A percentile compares a stretch with the other conserved stretches of the same genome.
phyloP scores from a whole-genome alignment of 2,797 vertebrate species.

The Rhinatrema bivittatum region DNA sequence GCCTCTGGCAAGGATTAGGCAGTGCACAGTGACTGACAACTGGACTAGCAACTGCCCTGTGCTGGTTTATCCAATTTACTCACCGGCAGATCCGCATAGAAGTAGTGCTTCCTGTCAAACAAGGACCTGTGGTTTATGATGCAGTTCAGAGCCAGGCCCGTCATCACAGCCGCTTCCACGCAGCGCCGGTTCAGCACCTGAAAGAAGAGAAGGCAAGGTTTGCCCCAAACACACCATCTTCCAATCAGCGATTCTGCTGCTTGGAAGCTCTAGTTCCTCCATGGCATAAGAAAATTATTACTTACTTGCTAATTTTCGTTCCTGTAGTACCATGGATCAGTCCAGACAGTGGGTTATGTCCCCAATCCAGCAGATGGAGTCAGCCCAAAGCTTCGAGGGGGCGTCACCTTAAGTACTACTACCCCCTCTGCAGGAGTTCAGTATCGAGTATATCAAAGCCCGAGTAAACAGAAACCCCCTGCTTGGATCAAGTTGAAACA shows the following conservation, averaged over 20 bases:
- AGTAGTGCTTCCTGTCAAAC: constrained; percentile 98
- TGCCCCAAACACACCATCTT: constrained; percentile 29
- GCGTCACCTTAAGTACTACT: too few relatives aligned
- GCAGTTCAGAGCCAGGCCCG: constrained; percentile 85
- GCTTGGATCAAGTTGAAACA: too few relatives aligned
- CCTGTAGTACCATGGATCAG: too few relatives aligned
- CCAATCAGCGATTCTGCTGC: constrained; percentile 10
- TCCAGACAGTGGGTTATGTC: too few relatives aligned
- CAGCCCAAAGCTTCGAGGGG: too few relatives aligned
- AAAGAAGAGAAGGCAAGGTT: constrained; percentile 37
- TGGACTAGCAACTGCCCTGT: constrained; percentile 2
- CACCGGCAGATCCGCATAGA: constrained; percentile 95
- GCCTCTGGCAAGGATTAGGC: constrained; percentile 24
- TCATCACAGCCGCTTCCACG: constrained; percentile 92
- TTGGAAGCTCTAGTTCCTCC: constrained; percentile 19
- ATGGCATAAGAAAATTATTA: too few relatives aligned
- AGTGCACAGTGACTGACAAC: constrained; percentile 16
- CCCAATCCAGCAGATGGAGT: too few relatives aligned
- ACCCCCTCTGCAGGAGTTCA: too few relatives aligned
- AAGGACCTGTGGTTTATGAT: constrained; percentile 86
- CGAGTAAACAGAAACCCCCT: too few relatives aligned
- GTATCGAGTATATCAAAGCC: too few relatives aligned
- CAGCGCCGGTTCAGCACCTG: constrained; percentile 92
- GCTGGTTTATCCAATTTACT: constrained; percentile 59
- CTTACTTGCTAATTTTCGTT: too few relatives aligned